These are phyloP conservation scores for Micrasema minimum DNA, from an alignment of 1,140 invertebrate species.

Conservation along the genomic window DNA sequence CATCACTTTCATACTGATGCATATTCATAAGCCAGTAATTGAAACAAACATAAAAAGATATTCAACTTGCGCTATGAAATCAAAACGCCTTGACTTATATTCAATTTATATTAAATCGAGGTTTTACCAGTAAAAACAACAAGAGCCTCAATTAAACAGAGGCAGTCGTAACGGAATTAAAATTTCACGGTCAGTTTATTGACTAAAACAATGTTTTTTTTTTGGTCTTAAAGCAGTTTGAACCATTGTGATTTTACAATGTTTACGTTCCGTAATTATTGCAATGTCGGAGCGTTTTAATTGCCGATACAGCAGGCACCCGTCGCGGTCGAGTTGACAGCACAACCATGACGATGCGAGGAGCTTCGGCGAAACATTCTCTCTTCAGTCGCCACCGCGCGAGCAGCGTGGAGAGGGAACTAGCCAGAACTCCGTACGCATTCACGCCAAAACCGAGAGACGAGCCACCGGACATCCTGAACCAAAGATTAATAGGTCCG, in stretches of 20 bases:
- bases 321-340: constrained; percentile 9
- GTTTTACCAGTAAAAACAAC: too few relatives aligned
- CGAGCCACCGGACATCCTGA: constrained; percentile 44
- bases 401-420: constrained; percentile 65
- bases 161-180: neutral
- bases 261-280: too few relatives aligned
- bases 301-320: neutral
- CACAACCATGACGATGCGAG: constrained; percentile 42
- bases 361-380: constrained; percentile 56
- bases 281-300: too few relatives aligned
- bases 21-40: too few relatives aligned
- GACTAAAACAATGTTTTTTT: too few relatives aligned
- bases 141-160: neutral
- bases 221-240: too few relatives aligned
- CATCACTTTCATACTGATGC: too few relatives aligned
- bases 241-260: too few relatives aligned
- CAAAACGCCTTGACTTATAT: too few relatives aligned
- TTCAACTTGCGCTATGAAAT: too few relatives aligned
- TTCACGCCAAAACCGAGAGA: constrained; percentile 56
- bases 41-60: too few relatives aligned
- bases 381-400: constrained; percentile 63
- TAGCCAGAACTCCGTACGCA: constrained; percentile 66
- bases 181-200: neutral
- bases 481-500: constrained; percentile 53
- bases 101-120: too few relatives aligned